Evolutionary conservation across 2,113 vertebrate species (phyloP).

Genomic region (Picathartes gymnocephalus): DNA sequence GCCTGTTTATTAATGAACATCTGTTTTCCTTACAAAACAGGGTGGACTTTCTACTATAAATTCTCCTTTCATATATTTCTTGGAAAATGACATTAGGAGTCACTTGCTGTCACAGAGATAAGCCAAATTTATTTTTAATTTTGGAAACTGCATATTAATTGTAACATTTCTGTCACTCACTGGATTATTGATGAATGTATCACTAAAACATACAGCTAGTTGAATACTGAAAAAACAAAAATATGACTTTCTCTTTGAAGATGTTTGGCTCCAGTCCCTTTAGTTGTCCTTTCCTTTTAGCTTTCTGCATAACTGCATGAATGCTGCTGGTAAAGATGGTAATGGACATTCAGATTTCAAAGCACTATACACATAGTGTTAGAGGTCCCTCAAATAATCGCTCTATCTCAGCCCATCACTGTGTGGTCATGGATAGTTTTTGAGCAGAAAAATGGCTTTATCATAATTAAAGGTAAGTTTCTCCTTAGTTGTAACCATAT

Average conservation of each 20-base stretch:
- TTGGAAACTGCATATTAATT: constrained; percentile 20
- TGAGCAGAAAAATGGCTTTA: background rate
- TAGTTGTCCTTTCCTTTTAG: constrained; percentile 1
- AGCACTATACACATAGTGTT: background rate
- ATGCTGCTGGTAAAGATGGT: background rate
- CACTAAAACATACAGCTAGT: background rate
- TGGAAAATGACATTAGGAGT: constrained; percentile 3
- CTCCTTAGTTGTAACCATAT: background rate
- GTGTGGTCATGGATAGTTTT: background rate
- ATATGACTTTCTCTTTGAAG: background rate
- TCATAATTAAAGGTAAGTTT: background rate
- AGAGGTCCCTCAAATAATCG: background rate
- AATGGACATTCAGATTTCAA: background rate
- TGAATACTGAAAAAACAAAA: background rate
- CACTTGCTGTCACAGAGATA: background rate
- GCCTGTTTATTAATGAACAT: constrained; percentile 68
- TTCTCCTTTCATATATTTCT: constrained; percentile 49
- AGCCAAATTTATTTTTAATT: constrained; percentile 24
- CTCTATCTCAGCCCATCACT: background rate
- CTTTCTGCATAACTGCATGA: background rate
- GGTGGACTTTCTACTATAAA: constrained; percentile 56
- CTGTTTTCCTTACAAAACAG: constrained; percentile 59
- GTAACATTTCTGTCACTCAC: background rate
- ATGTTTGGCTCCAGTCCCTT: constrained; percentile 2
- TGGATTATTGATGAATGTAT: background rate